Base-by-base conservation (phyloP, 2,797 vertebrate genomes). In the Channa striata region DNA sequence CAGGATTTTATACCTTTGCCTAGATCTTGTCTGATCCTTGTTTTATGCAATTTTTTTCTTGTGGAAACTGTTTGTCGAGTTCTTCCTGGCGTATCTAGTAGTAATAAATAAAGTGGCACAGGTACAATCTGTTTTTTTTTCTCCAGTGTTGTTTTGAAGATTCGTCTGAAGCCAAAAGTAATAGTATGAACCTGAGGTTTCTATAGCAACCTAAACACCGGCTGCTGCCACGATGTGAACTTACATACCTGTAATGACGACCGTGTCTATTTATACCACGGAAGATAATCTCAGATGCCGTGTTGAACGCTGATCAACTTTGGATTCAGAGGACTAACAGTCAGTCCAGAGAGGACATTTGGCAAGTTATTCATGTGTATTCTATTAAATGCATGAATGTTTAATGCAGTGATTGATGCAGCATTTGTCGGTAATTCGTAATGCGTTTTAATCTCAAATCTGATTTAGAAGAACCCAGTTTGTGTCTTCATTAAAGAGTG, bases 181-280 rank as follows among this genome's bases (percentile, higher is more conserved):
- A 90, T 89, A 81, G 82, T 80, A 73, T 80, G 86, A 91, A 92
- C 90, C 89, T 87, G 87, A 74, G 83, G 93, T 94, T 94, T 92
- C 93, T 92, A 94, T 94, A 86, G 92, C 93, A 94, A 95, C 93
- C 87, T 65, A 86, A 91, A 91, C 78, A 85, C 60, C 60, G 84
- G 77, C 87, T 84, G 79, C 82, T 86, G 68, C 74, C 81, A 83
- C n/a, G 25, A 78, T 73, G 81, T 87, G 81, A 91, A 88, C 78
- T 83, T 89, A 65, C 9, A 46, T 78, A 85, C 80, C 64, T 64
- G 52, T 80, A 83, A 85, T 79, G 78, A 87, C 61, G 60, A 47
- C 62, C 17, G 20, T 59, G 68, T 81, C 84, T 88, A 90, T 90
- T 93, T 91, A 83, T 87, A 89, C 66, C 70, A 5, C 52, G 44